phyloP scores from a whole-genome alignment of 1,140 invertebrate species.

The Pseudobourletiella spinata region DNA sequence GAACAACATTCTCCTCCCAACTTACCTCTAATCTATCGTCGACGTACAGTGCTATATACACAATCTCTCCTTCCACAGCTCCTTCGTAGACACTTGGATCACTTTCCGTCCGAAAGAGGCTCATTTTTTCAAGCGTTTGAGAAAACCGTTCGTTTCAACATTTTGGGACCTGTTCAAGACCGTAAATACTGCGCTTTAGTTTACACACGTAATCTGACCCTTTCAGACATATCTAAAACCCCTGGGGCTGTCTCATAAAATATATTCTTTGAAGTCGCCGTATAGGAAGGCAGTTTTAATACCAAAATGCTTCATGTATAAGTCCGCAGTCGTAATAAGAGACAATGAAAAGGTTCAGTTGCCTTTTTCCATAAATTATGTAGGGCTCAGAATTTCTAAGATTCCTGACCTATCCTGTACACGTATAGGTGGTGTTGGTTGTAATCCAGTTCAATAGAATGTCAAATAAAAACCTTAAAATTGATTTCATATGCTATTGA shows the following conservation, averaged over 20 bases:
- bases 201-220: constrained; percentile 36
- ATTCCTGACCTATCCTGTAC: no score
- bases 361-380: no score
- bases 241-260: neutral
- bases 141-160: constrained; percentile 27
- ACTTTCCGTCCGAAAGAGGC: neutral
- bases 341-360: no score
- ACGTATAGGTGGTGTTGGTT: no score
- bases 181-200: constrained; percentile 37
- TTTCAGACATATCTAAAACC: neutral
- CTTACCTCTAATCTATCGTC: constrained; percentile 42
- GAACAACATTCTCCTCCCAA: constrained; percentile 25
- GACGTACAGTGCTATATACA: constrained; percentile 42
- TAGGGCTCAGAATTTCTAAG: no score
- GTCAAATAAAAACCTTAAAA: no score
- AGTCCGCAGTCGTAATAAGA: neutral
- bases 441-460: no score
- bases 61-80: neutral
- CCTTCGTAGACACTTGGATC: neutral
- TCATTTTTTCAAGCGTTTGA: neutral
- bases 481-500: no score
- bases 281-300: constrained; percentile 43
- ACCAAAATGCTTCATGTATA: constrained; percentile 23
- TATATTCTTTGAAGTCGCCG: constrained; percentile 34
- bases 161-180: constrained; percentile 33